Base-by-base conservation (phyloP, 2,113 vertebrate species). In the Pelecanoides urinatrix region DNA sequence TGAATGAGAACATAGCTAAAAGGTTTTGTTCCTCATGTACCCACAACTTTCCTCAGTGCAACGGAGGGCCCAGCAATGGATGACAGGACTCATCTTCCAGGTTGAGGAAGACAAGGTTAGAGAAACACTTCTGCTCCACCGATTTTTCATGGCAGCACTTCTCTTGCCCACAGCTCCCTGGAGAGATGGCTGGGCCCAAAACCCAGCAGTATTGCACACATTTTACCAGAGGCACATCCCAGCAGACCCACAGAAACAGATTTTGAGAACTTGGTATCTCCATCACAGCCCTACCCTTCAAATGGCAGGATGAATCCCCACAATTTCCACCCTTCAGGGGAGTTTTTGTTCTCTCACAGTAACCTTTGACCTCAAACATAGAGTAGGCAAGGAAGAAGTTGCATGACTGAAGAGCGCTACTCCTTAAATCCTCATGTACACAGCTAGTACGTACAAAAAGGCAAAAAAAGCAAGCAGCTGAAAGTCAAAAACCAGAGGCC, bases 121-220 rank as follows among this genome's bases (percentile, higher is more conserved):
- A 63, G 19, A 13, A 92, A 47, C 34, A n/a, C 19, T 22, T 42
- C 14, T 23, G 27, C 19, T 42, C 7, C 1, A 1, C 11, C 65
- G 6, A 4, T 16, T 90, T 67, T 66, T 42, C 17, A 67, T 4
- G 5, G 47, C n/a, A 78, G 38, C 6, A 40, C 12, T 61, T 4
- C 17, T 32, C n/a, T 56, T 74, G 11, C 49, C 76, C 34, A 52
- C 53, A 56, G 36, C 9, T 78, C 15, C 36, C 11, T 56, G 1
- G 16, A 40, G 27, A 62, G 8, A 55, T 11, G 6, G 10, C 0
- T 20, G 9, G 13, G 26, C 5, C 11, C 26, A 82, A 75, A 88
- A 8, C 0, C 0, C 11, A 4, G 5, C 2, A 30, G 12, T 11
- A 74, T 17, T 0, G 4, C 23, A 40, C 30, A 74, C 13, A 15